These are phyloP conservation scores for Anthopleura xanthogrammica DNA, from an alignment of 92 coral and sea anemone species.

Conservation along the genomic window DNA sequence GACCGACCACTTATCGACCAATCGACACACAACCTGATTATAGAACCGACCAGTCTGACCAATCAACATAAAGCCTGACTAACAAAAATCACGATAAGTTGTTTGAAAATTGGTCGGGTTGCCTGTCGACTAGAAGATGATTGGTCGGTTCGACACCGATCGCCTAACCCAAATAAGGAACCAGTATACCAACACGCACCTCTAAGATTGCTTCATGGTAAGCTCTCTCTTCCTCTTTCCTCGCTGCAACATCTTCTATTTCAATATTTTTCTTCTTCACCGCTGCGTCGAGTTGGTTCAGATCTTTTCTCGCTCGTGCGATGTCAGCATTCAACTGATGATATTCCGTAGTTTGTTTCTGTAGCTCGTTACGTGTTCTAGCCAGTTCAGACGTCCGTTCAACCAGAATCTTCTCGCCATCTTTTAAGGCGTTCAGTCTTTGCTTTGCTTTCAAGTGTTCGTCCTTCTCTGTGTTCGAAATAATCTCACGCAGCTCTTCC, in stretches of 20 bases:
- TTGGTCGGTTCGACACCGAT: not conserved
- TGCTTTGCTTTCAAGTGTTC: conserved; percentile 52
- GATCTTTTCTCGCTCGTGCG: conserved; percentile 52
- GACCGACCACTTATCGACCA: not conserved
- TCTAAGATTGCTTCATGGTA: conserved; percentile 44
- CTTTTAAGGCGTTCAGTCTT: conserved; percentile 63
- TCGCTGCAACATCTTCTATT: conserved; percentile 36
- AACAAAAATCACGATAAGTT: not conserved
- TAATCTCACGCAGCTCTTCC: conserved; percentile 53
- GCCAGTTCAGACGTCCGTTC: conserved; percentile 74
- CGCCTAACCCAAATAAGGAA: too few relatives aligned
- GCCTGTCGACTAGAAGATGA: not conserved
- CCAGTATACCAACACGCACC: conserved; percentile 33
- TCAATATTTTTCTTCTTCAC: conserved; percentile 43
- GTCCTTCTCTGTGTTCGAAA: conserved; percentile 56
- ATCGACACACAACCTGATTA: not conserved
- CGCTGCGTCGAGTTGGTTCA: conserved; percentile 51
- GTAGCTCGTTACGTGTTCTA: conserved; percentile 70
- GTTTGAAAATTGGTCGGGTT: not conserved
- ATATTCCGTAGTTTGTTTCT: conserved; percentile 64
- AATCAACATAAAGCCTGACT: not conserved
- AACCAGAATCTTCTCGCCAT: conserved; percentile 75
- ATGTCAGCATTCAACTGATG: conserved; percentile 64
- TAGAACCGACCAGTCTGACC: not conserved
- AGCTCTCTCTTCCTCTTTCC: conserved; percentile 51